phyloP scores from a whole-genome alignment of 2,888 invertebrate genomes.

The Neoascia interrupta region DNA sequence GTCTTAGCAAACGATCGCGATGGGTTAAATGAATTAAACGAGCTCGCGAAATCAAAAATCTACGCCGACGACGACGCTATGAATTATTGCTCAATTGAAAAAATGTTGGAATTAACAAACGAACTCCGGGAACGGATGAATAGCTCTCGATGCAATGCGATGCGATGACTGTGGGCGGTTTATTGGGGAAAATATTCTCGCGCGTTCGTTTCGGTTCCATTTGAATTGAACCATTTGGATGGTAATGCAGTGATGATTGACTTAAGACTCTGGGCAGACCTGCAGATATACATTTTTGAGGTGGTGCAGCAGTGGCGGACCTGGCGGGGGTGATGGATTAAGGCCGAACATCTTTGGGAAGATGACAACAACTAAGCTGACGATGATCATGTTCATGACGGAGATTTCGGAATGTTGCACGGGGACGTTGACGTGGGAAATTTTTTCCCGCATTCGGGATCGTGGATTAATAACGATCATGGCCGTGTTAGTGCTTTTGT shows the following conservation, averaged over 20 bases:
- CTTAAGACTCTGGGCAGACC: slow-evolving; percentile 55
- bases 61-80: slow-evolving; percentile 29
- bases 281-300: slow-evolving; percentile 38
- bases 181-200: slow-evolving; percentile 68
- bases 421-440: slow-evolving; percentile 68
- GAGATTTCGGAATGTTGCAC: slow-evolving; percentile 53
- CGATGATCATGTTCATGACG: slow-evolving; percentile 58
- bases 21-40: slow-evolving; percentile 67
- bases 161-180: slow-evolving; percentile 68
- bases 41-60: slow-evolving; percentile 54
- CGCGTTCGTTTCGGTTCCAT: slow-evolving; percentile 53
- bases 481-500: slow-evolving; percentile 68
- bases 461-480: slow-evolving; percentile 69
- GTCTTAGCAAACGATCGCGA: slow-evolving; percentile 44
- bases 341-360: slow-evolving; percentile 61
- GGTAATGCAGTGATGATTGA: slow-evolving; percentile 68
- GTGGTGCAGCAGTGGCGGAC: slow-evolving; percentile 51
- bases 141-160: slow-evolving; percentile 41
- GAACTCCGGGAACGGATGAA: slow-evolving; percentile 36
- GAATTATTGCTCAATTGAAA: slow-evolving; percentile 69
- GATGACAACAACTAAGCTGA: slow-evolving; percentile 8
- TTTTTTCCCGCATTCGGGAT: slow-evolving; percentile 51
- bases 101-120: slow-evolving; percentile 50
- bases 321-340: slow-evolving; percentile 60
- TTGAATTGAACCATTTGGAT: slow-evolving; percentile 67